Evolutionary conservation across 2,113 vertebrate species (phyloP), one percentile per base, ranked within the genome.

Genomic region (Diadophis punctatus): DNA sequence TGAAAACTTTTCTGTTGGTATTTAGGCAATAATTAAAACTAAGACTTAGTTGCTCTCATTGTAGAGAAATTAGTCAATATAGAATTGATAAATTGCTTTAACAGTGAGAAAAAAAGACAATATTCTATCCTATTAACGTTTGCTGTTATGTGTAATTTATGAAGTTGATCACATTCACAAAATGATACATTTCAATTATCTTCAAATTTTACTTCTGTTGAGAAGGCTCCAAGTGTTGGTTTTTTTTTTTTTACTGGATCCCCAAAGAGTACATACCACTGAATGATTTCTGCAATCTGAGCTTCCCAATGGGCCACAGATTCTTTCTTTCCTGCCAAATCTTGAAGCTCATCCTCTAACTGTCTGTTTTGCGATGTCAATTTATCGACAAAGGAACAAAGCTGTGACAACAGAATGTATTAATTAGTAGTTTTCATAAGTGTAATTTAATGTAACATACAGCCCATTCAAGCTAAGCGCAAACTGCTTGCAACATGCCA

Each of bases 231-330:
- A 30, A 27, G 12, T 10, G n/a, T n/a, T n/a, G 3, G 60, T 0
- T 91, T 86, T 8, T 0, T 2, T 58, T 90, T 74, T 94, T 93
- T 1, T 53, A 96, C 30, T 92, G 46, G 58, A 93, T 87, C 56
- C 80, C 52, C 48, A 52, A 90, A 18, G 0, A 2, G 1, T 60
- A 96, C 98, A 56, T 96, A 99, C 99, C 99, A 99, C 92, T 99
- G 99, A 95, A 99, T 99, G 96, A 99, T 99, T 96, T 99, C 99
- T 0, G 99, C 98, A 8, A 99, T 99, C 97, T 99, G 99, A 20
- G 99, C 99, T 95, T 99, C 99, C 99, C 99, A 99, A 95, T 99
- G 99, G 46, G 98, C 98, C 11, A 99, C 99, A 0, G 99, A 99
- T 95, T 99, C 99, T 95, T 98, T 99, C 97, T 99, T 99, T 23